Percentiles rank a stretch among this genome's conserved stretches.
These are phyloP conservation scores for Cephus nigrinus DNA, from an alignment of 2,888 invertebrate species.

Conservation along the genomic window DNA sequence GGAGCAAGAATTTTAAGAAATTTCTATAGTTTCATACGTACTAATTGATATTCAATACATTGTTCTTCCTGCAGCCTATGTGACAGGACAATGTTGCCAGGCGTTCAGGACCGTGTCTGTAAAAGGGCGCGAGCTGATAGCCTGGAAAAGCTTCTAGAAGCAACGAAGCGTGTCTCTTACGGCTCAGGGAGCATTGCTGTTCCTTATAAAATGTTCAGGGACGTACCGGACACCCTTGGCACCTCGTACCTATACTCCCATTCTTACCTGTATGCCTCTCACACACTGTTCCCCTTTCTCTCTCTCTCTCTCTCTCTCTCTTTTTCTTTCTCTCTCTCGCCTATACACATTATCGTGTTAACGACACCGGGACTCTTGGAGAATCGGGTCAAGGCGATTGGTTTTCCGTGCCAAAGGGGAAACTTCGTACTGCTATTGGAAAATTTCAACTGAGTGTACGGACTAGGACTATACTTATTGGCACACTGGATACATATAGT, in stretches of 20 bases:
- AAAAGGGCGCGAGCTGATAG: constrained; percentile 37
- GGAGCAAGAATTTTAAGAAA: background rate
- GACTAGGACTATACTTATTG: background rate
- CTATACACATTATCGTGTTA: background rate
- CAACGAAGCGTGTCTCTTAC: constrained; percentile 39
- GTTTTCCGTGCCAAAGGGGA: background rate
- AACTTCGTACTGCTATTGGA: background rate
- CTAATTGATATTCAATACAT: background rate
- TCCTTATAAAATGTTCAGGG: constrained; percentile 30
- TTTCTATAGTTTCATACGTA: background rate
- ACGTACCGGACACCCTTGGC: background rate
- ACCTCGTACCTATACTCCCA: background rate
- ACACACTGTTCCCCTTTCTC: background rate
- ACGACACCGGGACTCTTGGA: background rate
- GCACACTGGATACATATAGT: background rate
- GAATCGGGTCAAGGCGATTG: background rate
- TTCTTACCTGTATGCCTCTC: background rate
- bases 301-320: background rate
- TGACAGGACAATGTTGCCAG: background rate
- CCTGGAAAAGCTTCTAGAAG: constrained; percentile 40
- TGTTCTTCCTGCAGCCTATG: background rate
- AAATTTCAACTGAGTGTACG: background rate
- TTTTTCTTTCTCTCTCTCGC: background rate
- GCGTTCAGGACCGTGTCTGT: constrained; percentile 21
- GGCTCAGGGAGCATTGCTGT: constrained; percentile 33